These are phyloP conservation scores for Peromyscus maniculatus DNA, from an alignment of 2,113 vertebrate species.

Conservation along the genomic window DNA sequence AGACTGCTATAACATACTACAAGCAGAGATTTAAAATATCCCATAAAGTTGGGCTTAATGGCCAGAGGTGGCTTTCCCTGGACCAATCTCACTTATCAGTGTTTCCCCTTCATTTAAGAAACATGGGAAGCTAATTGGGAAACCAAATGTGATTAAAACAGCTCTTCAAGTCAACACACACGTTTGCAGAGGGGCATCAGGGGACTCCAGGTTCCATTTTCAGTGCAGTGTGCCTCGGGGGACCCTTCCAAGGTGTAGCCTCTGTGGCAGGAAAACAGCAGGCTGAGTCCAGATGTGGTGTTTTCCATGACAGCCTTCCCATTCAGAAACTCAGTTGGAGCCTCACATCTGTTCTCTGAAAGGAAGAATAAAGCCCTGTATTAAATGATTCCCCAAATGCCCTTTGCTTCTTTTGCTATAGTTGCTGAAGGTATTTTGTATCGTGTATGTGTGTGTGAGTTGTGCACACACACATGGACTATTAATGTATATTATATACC, in stretches of 20 bases:
- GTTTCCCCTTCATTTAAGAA: background rate
- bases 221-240: constrained; percentile 89
- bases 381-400: background rate
- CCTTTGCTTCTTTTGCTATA: constrained; percentile 3
- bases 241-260: constrained; percentile 94
- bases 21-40: background rate
- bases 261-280: constrained; percentile 91
- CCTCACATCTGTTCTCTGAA: constrained; percentile 90
- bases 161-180: constrained; percentile 87
- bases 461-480: background rate
- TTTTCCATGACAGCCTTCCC: constrained; percentile 91
- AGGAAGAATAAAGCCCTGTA: constrained; percentile 42
- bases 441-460: too few relatives aligned
- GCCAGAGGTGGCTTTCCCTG: background rate
- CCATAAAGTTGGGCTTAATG: background rate
- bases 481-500: background rate
- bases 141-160: background rate
- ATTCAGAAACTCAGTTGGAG: constrained; percentile 88
- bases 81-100: background rate
- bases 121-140: background rate
- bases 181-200: constrained; percentile 93
- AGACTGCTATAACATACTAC: background rate
- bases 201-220: constrained; percentile 92
- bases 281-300: constrained; percentile 88
- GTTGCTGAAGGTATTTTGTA: background rate